Evolutionary conservation across 2,888 invertebrate genomes (phyloP).

Genomic region (Vandiemenella viatica): DNA sequence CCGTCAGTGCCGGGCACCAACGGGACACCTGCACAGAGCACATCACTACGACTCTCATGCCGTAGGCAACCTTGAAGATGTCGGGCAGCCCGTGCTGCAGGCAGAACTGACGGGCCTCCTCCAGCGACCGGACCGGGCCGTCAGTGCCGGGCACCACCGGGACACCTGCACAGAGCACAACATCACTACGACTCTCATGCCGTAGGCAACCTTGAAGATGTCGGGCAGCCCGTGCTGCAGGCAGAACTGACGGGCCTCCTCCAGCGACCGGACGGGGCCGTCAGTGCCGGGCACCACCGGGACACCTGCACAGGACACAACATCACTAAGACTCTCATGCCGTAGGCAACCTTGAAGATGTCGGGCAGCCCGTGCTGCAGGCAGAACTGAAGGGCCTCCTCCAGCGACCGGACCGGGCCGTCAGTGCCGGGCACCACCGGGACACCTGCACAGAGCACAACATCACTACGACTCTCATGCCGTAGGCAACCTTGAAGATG

Average conservation of each 20-base stretch:
- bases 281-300: conserved; percentile 66
- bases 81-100: too few species aligned
- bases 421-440: conserved; percentile 68
- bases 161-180: too few species aligned
- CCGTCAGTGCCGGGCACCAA: too few species aligned
- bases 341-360: conserved; percentile 95
- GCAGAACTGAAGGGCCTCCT: conserved; percentile 81
- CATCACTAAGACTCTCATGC: conserved; percentile 94
- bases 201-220: conserved; percentile 97
- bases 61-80: too few species aligned
- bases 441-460: too few species aligned
- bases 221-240: conserved; percentile 87
- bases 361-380: conserved; percentile 87
- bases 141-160: too few species aligned
- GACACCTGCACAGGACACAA: too few species aligned
- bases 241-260: conserved; percentile 80
- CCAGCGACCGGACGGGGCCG: conserved; percentile 73
- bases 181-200: conserved; percentile 96
- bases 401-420: conserved; percentile 73
- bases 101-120: too few species aligned
- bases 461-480: conserved; percentile 93
- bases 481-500: conserved; percentile 95
- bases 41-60: too few species aligned
- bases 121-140: too few species aligned
- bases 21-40: too few species aligned